Conservation (phyloP, 2,888 invertebrate species). For the Stenodera caucasica region DNA sequence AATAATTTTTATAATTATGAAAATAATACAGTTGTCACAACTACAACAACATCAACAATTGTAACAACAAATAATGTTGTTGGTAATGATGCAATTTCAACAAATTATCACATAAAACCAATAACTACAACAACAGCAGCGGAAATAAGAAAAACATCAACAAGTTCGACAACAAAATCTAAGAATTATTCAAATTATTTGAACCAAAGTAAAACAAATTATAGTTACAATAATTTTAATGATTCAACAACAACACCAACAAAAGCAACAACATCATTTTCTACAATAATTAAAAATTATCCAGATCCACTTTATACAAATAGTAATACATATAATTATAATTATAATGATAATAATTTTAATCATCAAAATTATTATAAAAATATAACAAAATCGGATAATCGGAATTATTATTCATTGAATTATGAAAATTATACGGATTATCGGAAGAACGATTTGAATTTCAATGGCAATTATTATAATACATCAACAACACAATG, state of each 20-base stretch:
- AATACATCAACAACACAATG: conserved; percentile 5
- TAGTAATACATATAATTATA: conserved; percentile 45
- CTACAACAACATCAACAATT: conserved; percentile 13
- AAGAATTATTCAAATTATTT: conserved; percentile 41
- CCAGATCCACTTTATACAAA: conserved; percentile 48
- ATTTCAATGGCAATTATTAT: background rate
- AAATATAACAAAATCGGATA: conserved; percentile 33
- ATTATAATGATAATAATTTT: conserved; percentile 42
- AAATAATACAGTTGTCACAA: background rate
- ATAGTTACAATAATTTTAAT: conserved; percentile 17
- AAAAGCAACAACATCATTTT: conserved; percentile 23
- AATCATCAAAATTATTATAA: conserved; percentile 42
- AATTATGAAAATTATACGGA: conserved; percentile 47
- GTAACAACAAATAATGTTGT: conserved; percentile 6
- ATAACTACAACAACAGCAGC: conserved; percentile 6
- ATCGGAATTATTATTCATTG: conserved; percentile 39
- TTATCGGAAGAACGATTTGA: conserved; percentile 35
- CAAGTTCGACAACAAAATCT: conserved; percentile 23
- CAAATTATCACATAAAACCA: background rate
- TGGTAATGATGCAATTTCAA: background rate
- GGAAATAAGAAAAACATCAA: conserved; percentile 10
- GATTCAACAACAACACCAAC: conserved; percentile 20
- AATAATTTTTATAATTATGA: conserved; percentile 43
- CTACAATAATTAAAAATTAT: conserved; percentile 39
- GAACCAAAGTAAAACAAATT: conserved; percentile 7